Base-by-base conservation (phyloP, 2,797 vertebrate species). In the Gymnocypris eckloni region DNA sequence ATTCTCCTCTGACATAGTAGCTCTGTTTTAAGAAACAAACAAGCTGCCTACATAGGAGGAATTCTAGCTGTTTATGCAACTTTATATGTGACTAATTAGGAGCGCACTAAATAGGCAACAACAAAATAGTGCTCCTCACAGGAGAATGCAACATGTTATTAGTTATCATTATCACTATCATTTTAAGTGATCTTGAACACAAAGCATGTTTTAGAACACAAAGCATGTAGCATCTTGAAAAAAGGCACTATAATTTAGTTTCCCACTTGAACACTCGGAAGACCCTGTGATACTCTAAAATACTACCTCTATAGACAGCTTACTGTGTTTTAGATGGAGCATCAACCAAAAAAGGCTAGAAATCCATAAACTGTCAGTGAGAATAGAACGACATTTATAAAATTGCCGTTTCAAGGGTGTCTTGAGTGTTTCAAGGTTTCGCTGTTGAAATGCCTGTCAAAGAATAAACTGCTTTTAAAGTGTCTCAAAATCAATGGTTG, bases 401-500 rank as follows among this genome's bases (percentile, higher is more conserved):
- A 67, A 52, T 20, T 77, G 61, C 39, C 4, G 37, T 22, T 43
- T 45, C 22, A 70, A 41, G 4, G 37, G 52, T 43, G n/a, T 82
- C 10, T 28, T 39, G 75, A 22, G 25, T 7, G 41, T 45, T 59
- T 28, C 0, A 3, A 56, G 18, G 37, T 45, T 54, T 78, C 25
- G 1, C 18, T 67, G 16, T 13, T 59, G 45, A 67, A 77, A 67
- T 41, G 45, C 1, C 1, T 41, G 22, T 71, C 75, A 79, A 56
- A 69, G 64, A 79, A 59, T 50, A 56, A 85, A 72, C 25, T 37
- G 71, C 25, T 64, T 83, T 83, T 76, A 83, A 84, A 84, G 61
- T 52, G 45, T 84, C 45, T 84, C 13, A 52, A 12, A 77, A 41
- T 84, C 22, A 50, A 43, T 54, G 59, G 43, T 20, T 48, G 6